Evolutionary conservation across 2,113 vertebrate genomes (phyloP).

Genomic region (Gadus chalcogrammus): DNA sequence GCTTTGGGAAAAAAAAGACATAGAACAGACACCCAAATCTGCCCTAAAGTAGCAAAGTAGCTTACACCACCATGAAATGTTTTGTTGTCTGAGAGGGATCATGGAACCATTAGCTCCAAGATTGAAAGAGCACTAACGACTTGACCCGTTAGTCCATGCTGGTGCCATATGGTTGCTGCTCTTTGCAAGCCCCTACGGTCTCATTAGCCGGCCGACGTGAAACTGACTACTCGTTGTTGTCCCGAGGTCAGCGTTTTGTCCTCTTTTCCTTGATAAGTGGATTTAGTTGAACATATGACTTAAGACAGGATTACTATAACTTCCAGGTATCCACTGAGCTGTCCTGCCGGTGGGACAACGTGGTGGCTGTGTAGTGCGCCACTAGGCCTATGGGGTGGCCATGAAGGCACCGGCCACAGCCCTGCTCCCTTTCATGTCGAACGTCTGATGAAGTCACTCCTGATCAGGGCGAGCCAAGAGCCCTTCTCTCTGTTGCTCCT

Average conservation of each 20-base stretch:
- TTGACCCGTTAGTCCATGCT: conserved; percentile 46
- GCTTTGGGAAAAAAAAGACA: conserved; percentile 1
- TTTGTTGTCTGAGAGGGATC: conserved; percentile 42
- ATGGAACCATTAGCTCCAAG: conserved; percentile 59
- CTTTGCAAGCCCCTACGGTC: conserved; percentile 40
- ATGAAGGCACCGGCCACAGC: conserved; percentile 1
- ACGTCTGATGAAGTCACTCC: conserved; percentile 38
- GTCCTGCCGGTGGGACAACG: too few species aligned
- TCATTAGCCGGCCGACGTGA: conserved; percentile 58
- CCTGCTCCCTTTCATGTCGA: conserved; percentile 11
- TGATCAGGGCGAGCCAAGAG: conserved; percentile 42
- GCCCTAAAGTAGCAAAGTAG: conserved; percentile 48
- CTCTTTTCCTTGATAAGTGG: conserved; percentile 52
- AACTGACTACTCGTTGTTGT: conserved; percentile 55
- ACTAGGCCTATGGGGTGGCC: too few species aligned
- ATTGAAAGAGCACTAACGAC: conserved; percentile 10
- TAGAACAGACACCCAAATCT: conserved; percentile 39
- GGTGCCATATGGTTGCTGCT: conserved; percentile 68
- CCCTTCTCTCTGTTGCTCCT: conserved; percentile 57
- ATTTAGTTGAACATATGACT: conserved; percentile 49
- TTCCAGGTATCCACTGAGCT: background rate
- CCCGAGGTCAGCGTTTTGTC: conserved; percentile 35
- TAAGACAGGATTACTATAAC: conserved; percentile 18
- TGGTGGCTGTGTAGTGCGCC: too few species aligned
- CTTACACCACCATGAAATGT: conserved; percentile 58